A percentile compares a stretch with the other conserved stretches of the same genome.
phyloP scores from a whole-genome alignment of 2,797 vertebrate species.

The Mastacembelus armatus region DNA sequence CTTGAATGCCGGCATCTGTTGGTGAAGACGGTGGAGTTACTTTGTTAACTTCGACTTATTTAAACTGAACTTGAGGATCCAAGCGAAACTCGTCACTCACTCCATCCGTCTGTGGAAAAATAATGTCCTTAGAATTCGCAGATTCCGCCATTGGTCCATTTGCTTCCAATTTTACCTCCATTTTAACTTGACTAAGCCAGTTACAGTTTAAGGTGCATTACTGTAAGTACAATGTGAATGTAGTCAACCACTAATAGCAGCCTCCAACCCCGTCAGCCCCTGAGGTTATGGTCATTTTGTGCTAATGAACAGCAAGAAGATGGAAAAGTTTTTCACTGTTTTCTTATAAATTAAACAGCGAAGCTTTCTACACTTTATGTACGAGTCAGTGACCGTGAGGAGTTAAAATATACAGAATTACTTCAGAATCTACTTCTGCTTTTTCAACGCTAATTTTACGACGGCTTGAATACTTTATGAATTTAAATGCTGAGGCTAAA shows the following conservation, averaged over 20 bases:
- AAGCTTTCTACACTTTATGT: neutral
- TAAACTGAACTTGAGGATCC: neutral
- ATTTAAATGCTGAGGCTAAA: too few species aligned
- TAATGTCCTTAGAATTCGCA: neutral
- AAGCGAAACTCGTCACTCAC: neutral
- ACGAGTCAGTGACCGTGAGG: neutral
- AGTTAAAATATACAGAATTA: too few species aligned
- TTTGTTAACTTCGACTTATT: constrained; percentile 19
- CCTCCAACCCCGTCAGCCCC: neutral
- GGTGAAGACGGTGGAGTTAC: constrained; percentile 11
- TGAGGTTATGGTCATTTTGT: neutral
- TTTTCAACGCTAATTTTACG: too few species aligned
- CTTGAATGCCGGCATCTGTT: constrained; percentile 31
- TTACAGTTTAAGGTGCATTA: constrained; percentile 4
- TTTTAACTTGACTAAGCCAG: constrained; percentile 1
- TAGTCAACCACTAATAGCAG: neutral
- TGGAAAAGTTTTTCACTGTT: neutral
- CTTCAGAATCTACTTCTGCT: too few species aligned
- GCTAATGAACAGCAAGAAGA: neutral
- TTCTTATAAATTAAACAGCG: neutral
- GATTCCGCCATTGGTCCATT: constrained; percentile 5
- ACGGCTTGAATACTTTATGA: too few species aligned
- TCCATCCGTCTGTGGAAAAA: neutral
- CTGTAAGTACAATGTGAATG: neutral
- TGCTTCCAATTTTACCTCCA: constrained; percentile 6